Base-by-base conservation (phyloP, 1,140 invertebrate species). In the Drosophila kanapiae region DNA sequence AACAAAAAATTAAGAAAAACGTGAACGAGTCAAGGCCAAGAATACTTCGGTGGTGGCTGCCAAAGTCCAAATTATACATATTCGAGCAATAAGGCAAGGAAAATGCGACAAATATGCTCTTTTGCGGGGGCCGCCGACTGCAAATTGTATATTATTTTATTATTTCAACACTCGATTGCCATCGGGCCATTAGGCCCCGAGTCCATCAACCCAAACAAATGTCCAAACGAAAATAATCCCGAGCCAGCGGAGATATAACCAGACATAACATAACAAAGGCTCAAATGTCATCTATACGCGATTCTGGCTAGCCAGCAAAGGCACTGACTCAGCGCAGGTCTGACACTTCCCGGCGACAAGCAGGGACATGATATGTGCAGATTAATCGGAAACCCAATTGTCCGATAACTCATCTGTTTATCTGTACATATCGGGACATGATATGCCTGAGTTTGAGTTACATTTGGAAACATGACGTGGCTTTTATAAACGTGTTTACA, bases 1-100 rank as follows among this genome's bases (percentile, higher is more conserved):
- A 18, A 9, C n/a, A 47, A 47, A 16, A 14, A 38, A 38, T 16
- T 2, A 31, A 6, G 57, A 80, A 43, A 48, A 56, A 61, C 42
- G 40, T 42, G 48, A 45, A 53, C 54, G 13, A 69, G 75, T 77
- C 75, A 78, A 78, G 75, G 75, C 75, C 74, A 53, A 16, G 27
- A 49, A 40, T 37, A 37, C 35, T 37, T 35, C 11, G n/a, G 5
- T 35, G n/a, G 5, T 35, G 29, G 38, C 33, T 45, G 61, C 38
- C 72, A 76, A 76, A 76, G 74, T 76, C 74, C 74, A 76, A 64
- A n/a, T n/a, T n/a, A 14, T 33, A 49, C 16, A 53, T 35, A 35
- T 35, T 1, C 9, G 49, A 13, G 31, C 0, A 35, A 18, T 35
- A 35, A 23, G 1, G 11, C 33, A 7, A 9, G 11, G n/a, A 35